Evolutionary conservation across 2,888 invertebrate genomes (phyloP), one percentile per base, ranked within the genome.

Genomic region (Apotomis betuletana): DNA sequence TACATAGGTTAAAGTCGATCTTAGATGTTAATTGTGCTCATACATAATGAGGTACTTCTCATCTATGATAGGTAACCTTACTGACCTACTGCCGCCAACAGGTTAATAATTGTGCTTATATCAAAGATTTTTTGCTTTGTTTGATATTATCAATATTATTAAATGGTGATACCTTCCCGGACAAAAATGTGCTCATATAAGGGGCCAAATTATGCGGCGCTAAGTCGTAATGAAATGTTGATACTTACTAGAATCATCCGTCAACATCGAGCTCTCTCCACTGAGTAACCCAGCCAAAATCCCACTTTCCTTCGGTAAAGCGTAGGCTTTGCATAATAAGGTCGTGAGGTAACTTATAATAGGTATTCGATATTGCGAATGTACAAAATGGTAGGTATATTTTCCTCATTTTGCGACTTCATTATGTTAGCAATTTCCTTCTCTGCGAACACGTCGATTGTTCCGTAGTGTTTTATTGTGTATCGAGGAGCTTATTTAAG

Each of bases 331-430:
- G 46, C 49, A 49, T 61, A 49, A 46, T 36, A 49, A 61, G 51
- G n/a, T 52, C 58, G 67, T 10, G 52, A 9, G 52, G 41, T 44
- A 57, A 12, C 41, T 52, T n/a, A 51, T 58, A 67, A 38, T 52
- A n/a, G n/a, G n/a, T n/a, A 27, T 52, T 54, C 15, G 15, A 44
- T 13, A 10, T 49, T 59, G 41, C 27, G 52, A 57, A 64, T 64
- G 49, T 55, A 38, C 49, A 52, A 57, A 51, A 27, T 36, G 61
- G 69, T 8, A 58, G 61, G 69, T 8, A 58, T 15, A 44, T 54
- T 46, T 55, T 61, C 36, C 57, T 51, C 49, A 63, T 63, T 51
- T 27, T 51, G 41, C 63, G 38, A 69, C 44, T 44, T 54, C 46
- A 41, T 69, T 69, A 41, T 27, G 27, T 27, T 27, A 58, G 49